These are phyloP conservation scores for Enteromius paludinosus DNA, from an alignment of 2,797 vertebrate species.

Conservation along the genomic window DNA sequence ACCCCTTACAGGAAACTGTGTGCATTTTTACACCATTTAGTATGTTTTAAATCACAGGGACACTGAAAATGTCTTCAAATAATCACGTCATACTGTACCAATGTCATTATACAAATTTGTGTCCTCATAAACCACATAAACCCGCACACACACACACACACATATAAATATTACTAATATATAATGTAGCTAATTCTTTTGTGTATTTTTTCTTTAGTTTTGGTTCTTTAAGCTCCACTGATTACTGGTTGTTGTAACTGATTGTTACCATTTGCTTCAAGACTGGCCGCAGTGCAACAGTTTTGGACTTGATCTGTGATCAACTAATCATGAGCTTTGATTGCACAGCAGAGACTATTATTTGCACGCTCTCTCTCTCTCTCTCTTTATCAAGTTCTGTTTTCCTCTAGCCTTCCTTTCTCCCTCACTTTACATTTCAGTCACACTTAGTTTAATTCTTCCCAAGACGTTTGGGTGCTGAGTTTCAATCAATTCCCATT, in stretches of 20 bases:
- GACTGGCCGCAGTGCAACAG: constrained; percentile 12
- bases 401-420: constrained; percentile 4
- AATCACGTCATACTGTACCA: too few species aligned
- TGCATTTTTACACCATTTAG: too few species aligned
- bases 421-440: constrained; percentile 53
- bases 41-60: too few species aligned
- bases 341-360: constrained; percentile 30
- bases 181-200: neutral
- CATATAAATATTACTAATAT: neutral
- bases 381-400: constrained; percentile 13
- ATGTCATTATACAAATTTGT: too few species aligned
- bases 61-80: too few species aligned
- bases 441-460: constrained; percentile 59
- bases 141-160: neutral
- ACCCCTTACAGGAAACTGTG: too few species aligned
- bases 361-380: constrained; percentile 8
- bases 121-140: too few species aligned
- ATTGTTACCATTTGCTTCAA: constrained; percentile 29
- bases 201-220: neutral
- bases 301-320: constrained; percentile 34
- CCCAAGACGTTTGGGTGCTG: constrained; percentile 50
- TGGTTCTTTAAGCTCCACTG: neutral
- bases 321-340: constrained; percentile 46
- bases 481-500: constrained; percentile 62
- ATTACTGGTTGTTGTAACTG: constrained; percentile 9